Evolutionary conservation across 2,113 vertebrate species (phyloP).

Genomic region (Phocoena phocoena): DNA sequence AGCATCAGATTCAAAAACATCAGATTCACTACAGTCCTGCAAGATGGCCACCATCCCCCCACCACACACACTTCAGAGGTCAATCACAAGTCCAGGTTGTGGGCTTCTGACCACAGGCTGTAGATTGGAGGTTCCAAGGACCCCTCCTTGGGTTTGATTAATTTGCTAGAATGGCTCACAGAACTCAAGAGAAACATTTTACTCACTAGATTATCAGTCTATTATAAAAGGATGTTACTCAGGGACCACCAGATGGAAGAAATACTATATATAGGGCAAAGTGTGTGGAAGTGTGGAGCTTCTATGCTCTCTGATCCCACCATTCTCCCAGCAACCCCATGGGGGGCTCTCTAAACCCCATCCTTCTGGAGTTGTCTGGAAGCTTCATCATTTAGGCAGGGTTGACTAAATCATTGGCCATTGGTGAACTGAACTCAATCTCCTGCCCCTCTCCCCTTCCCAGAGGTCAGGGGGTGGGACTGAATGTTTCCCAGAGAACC

Average conservation of each 20-base stretch:
- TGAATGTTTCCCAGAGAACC: not conserved
- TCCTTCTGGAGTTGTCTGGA: not conserved
- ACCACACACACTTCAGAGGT: not conserved
- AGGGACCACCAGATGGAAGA: not conserved
- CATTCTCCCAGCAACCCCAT: not conserved
- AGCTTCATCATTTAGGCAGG: not conserved
- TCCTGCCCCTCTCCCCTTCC: not conserved
- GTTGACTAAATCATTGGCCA: not conserved
- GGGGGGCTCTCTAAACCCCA: not conserved
- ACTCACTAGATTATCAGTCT: not conserved
- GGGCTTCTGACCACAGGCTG: not conserved
- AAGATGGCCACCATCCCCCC: not conserved
- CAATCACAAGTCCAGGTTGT: not conserved
- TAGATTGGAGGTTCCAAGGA: not conserved
- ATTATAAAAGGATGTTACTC: not conserved
- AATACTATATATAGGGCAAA: not conserved
- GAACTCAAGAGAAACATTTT: slow-evolving; percentile 4
- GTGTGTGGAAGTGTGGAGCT: not conserved
- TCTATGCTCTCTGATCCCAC: not conserved
- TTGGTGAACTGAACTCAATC: not conserved
- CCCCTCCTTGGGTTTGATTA: not conserved
- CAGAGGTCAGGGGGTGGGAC: not conserved
- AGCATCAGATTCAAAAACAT: not conserved
- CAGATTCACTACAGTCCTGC: not conserved
- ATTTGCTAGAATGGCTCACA: not conserved